Evolutionary conservation across 2,888 invertebrate species (phyloP), one percentile per base, ranked within the genome.

Genomic region (Esperia sulphurella): DNA sequence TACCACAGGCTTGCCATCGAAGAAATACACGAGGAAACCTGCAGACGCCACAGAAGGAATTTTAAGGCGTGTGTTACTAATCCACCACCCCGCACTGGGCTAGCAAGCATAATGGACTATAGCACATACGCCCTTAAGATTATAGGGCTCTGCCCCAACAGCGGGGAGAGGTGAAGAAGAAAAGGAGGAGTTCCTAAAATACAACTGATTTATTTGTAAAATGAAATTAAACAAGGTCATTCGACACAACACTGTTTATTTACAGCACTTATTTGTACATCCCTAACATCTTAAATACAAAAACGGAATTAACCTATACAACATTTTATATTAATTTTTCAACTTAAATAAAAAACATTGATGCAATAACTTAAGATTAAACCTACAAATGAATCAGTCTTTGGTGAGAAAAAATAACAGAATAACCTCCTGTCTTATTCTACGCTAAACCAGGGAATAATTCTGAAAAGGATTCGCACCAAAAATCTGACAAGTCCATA

Each of bases 391-490:
- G 85, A 88, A 65, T 88, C 88, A 89, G 88, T 89, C 88, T 87
- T 86, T 78, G 83, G 83, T 71, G 83, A 71, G 70, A 76, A 74
- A 62, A 58, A 7, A 9, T 21, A 30, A n/a, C 79, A 77, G 75
- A 76, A 68, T 59, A 51, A 65, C 54, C 55, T 55, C 57, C 57
- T 57, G 54, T n/a, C 35, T 35, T 31, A 21, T 21, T 12, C 51
- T 90, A 95, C 46, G 93, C 91, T 67, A 95, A 83, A 53, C 92
- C 92, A 35, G 95, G 95, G 80, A 96, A 96, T 60, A 96, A 81
- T 80, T 95, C 95, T 53, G 94, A 93, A 64, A 95, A 93, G 61
- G 93, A 93, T 68, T 93, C 93, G 68, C 94, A 93, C 94, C 94
- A 95, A 65, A 93, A 89, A 70, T 94, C 94, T 68, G 93, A 84